Evolutionary conservation across 2,888 invertebrate genomes (phyloP).

Genomic region (Aromia moschata): DNA sequence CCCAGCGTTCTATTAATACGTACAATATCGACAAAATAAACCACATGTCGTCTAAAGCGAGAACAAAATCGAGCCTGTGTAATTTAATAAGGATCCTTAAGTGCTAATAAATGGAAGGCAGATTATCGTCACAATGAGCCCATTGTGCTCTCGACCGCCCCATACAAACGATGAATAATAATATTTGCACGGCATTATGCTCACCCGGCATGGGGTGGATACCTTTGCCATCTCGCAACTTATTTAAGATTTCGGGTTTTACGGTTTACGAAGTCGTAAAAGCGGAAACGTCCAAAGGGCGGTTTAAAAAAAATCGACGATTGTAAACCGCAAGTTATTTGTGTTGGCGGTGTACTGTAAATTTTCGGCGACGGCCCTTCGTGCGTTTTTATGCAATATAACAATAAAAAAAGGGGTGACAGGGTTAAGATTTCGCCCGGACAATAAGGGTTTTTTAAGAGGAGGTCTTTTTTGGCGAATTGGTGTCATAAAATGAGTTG

Average conservation of each 20-base stretch:
- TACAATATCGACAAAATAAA: slow-evolving; percentile 23
- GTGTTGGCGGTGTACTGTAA: background rate
- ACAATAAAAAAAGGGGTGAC: slow-evolving; percentile 4
- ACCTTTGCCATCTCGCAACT: slow-evolving; percentile 25
- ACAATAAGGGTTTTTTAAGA: background rate
- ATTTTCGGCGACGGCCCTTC: background rate
- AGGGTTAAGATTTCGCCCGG: background rate
- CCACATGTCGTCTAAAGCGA: slow-evolving; percentile 26
- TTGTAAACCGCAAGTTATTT: slow-evolving; percentile 27
- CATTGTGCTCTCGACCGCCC: slow-evolving; percentile 43
- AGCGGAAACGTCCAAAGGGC: slow-evolving; percentile 1
- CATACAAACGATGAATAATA: slow-evolving; percentile 44
- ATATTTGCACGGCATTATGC: slow-evolving; percentile 47
- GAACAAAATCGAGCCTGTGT: slow-evolving; percentile 35
- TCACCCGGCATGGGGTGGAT: slow-evolving; percentile 32
- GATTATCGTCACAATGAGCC: slow-evolving; percentile 43
- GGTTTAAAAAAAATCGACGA: slow-evolving; percentile 12
- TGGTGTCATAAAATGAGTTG: background rate
- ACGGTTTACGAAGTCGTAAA: slow-evolving; percentile 25
- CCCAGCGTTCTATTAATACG: slow-evolving; percentile 13
- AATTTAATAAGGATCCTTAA: slow-evolving; percentile 39
- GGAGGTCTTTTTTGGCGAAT: background rate
- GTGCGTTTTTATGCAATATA: background rate
- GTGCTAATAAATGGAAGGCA: slow-evolving; percentile 44
- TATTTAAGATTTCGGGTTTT: slow-evolving; percentile 29